Conservation (phyloP, 2,113 vertebrate species). For the Marcusenius ussheri region DNA sequence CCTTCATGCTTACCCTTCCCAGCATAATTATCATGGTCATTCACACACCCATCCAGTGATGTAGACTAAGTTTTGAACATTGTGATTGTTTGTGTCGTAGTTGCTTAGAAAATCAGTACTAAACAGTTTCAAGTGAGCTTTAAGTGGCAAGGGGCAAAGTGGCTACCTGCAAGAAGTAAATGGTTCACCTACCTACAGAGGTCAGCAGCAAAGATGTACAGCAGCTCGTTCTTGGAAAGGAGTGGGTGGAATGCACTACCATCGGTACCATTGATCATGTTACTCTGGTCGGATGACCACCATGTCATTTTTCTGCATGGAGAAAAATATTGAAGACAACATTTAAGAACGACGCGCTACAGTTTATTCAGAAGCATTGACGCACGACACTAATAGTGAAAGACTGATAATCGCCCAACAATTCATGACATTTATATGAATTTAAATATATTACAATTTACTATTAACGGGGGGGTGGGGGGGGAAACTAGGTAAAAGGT, state of each 20-base stretch:
- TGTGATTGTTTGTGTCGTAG: neutral
- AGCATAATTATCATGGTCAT: neutral
- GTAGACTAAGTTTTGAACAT: neutral
- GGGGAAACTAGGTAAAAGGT: neutral
- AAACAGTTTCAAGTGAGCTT: neutral
- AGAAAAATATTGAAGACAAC: neutral
- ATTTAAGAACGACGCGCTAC: neutral
- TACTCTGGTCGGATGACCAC: slow-evolving; percentile 86
- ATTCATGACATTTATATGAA: neutral
- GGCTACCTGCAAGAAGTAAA: neutral
- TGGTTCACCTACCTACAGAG: slow-evolving; percentile 75
- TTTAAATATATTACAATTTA: neutral
- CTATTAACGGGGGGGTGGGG: neutral
- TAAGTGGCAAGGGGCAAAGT: neutral
- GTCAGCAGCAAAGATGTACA: slow-evolving; percentile 89
- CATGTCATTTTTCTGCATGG: slow-evolving; percentile 65
- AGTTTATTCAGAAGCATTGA: neutral
- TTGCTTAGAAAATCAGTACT: neutral
- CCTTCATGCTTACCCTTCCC: neutral
- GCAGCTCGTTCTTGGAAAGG: slow-evolving; percentile 74
- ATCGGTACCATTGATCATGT: slow-evolving; percentile 97
- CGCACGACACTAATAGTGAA: neutral
- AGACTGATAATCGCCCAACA: neutral
- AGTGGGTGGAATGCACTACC: slow-evolving; percentile 87
- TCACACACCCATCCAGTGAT: neutral